Evolutionary conservation across 1,140 invertebrate genomes (phyloP), one percentile per base, ranked within the genome.

Genomic region (Ceratina calcarata): DNA sequence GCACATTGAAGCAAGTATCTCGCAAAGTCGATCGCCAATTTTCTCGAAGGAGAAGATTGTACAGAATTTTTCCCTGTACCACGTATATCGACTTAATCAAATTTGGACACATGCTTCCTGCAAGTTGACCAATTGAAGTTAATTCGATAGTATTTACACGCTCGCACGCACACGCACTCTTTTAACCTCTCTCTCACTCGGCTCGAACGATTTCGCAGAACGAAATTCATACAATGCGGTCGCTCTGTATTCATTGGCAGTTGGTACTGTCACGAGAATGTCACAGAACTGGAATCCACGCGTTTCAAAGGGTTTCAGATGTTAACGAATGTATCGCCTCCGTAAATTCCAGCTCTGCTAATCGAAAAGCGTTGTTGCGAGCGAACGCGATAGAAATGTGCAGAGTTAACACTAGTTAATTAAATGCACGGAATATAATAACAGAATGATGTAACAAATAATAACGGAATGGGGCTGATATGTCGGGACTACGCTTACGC

Each of bases 61-160:
- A 45, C 37, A 45, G 37, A 10, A 45, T 10, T 6, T 10, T 45
- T 2, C 37, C 6, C 37, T 8, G 37, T 45, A 6, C 37, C 8
- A 45, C 7, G 8, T 45, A 45, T 45, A 45, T 10, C 37, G 37
- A 45, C 10, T 45, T 10, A 45, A 45, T 45, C 37, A 45, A 45
- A 45, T 3, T 8, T 45, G 37, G 10, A 45, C 10, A 45, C 37
- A 45, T 45, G 37, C 37, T 45, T 45, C 10, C 37, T 45, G 37
- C 37, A 45, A 45, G 10, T 10, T 45, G 6, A 10, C 37, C 37
- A 45, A 45, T 45, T 45, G 58, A 84, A 84, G 62, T 87, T 60
- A 76, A 79, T 76, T 71, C 73, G 60, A 62, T 76, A 62, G 64
- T 87, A 86, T 87, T 86, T 87, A 87, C 86, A 87, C 67, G 61